Percentiles rank a stretch among this genome's conserved stretches.
phyloP scores from a whole-genome alignment of 1,140 invertebrate genomes.

The Rhizoglyphus robini region DNA sequence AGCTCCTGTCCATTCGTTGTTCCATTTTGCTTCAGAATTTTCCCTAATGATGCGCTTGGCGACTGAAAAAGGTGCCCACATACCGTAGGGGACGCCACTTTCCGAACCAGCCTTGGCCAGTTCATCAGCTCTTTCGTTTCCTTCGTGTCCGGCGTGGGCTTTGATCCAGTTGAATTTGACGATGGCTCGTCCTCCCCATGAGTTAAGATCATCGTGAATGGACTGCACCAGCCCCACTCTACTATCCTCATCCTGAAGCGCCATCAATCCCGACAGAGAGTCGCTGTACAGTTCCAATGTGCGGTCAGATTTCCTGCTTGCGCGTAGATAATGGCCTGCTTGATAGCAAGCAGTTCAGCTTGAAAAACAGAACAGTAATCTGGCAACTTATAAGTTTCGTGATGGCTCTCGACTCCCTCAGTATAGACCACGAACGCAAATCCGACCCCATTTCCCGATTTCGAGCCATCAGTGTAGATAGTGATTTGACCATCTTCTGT shows the following conservation, averaged over 20 bases:
- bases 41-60: not conserved
- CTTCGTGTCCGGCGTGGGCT: not conserved
- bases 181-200: not conserved
- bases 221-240: not conserved
- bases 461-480: not conserved
- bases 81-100: not conserved
- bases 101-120: too few species aligned
- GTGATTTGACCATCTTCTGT: too few species aligned
- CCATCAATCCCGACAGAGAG: not conserved
- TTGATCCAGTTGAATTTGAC: not conserved
- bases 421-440: not conserved
- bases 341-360: not conserved
- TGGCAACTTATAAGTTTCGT: not conserved
- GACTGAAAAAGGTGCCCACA: not conserved
- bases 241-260: not conserved
- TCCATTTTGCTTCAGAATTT: not conserved
- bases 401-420: too few species aligned
- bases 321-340: not conserved
- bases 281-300: not conserved
- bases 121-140: not conserved
- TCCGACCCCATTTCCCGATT: not conserved
- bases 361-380: not conserved
- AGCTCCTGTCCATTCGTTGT: not conserved
- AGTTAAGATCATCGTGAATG: not conserved
- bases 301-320: not conserved